Base-by-base conservation (phyloP, 2,113 vertebrate species). In the Prolemur simus region DNA sequence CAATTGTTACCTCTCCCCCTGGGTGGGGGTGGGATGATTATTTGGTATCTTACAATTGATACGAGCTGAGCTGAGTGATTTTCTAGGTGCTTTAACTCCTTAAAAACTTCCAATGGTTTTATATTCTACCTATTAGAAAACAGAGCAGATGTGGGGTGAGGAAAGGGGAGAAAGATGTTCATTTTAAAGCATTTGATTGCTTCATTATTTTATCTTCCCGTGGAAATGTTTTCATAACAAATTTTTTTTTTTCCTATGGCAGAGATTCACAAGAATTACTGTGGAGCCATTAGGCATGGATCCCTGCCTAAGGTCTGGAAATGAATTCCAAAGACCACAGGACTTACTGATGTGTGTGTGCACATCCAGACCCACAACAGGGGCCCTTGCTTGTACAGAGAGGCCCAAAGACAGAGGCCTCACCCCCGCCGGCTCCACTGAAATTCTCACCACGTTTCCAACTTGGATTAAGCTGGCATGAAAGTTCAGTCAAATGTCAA, bases 61-160 rank as follows among this genome's bases (percentile, higher is more conserved):
- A 56, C 2, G 12, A 84, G n/a, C 47, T 10, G 12, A 84, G n/a
- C 47, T 10, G 49, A 90, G 63, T 68, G 73, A 29, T 56, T 91
- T 37, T 94, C 86, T 82, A 37, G n/a, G 96, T 89, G 37, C 69
- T 37, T 60, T 83, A 84, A 63, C 90, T 92, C 84, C 54, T 91
- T 68, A 42, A 54, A 52, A 17, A 8, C 23, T 7, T 21, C 58
- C 56, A 5, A 6, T 45, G 78, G 29, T 13, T 78, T 71, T 13
- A 2, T 47, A 21, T 20, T 64, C 63, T 74, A 1, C n/a, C 32
- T 47, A 2, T 69, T 73, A 25, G 74, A 47, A 64, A 71, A 39
- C 21, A 86, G 66, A 54, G 32, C 13, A 8, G 0, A 13, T 45
- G 13, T 15, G 2, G n/a, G 11, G 12, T 83, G 9, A 54, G 4